Base-by-base conservation (phyloP, 2,113 vertebrate genomes). In the Eulemur rufifrons region DNA sequence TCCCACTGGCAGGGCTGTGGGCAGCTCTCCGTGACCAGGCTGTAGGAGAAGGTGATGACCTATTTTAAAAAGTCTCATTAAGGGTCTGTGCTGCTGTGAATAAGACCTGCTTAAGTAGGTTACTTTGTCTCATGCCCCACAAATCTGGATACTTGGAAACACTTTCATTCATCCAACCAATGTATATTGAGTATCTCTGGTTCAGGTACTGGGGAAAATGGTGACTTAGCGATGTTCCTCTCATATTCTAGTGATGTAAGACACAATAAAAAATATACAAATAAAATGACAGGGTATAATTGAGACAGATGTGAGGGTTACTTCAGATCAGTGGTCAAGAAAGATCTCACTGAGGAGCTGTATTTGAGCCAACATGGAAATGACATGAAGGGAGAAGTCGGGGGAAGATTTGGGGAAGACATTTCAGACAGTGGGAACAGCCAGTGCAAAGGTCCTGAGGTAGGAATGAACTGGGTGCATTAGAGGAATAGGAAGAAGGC, bases 31-130 rank as follows among this genome's bases (percentile, higher is more conserved):
- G 3, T 50, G 94, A 63, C 86, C 78, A 71, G 92, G 42, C 86
- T 27, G 25, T 45, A 0, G 29, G n/a, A 59, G 91, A 78, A 94
- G 85, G 91, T 88, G 91, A 64, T 1, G 42, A 45, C 78, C 86
- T 96, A 73, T 69, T 95, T 95, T 25, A 77, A 64, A 56, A 76
- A 69, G 71, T 81, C 94, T 96, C 91, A 47, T 69, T 83, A 95
- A 94, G 89, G 80, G 86, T n/a, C 87, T 63, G 15, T 92, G 85
- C 23, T 3, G 7, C 83, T 59, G 52, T 69, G 64, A 50, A 50
- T 63, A 81, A 91, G 66, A 32, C 81, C 77, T 77, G 5, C 47
- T 73, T 85, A 95, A 92, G 52, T 90, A 91, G 88, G 74, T 93
- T 93, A 11, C 59, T 92, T 61, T 69, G 47, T 64, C 34, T 78